These are phyloP conservation scores for Monomorium pharaonis DNA, from an alignment of 1,140 invertebrate genomes.

Conservation along the genomic window DNA sequence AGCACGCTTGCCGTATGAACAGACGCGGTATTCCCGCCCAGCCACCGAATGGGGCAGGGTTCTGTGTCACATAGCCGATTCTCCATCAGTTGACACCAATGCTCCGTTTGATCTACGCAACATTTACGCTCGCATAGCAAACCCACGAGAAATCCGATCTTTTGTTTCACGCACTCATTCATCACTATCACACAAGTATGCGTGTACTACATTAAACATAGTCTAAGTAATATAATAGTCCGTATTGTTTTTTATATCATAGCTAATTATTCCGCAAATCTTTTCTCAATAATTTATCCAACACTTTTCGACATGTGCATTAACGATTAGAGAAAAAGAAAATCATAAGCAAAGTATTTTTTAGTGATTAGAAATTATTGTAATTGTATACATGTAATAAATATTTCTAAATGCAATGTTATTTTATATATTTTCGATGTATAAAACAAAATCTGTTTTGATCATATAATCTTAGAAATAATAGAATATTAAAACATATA, in stretches of 20 bases:
- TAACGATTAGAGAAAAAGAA: not conserved
- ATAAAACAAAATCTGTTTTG: not conserved
- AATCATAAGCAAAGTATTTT: too few species aligned
- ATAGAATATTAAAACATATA: not conserved
- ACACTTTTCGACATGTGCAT: not conserved
- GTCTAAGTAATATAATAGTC: not conserved
- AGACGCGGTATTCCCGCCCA: conserved; percentile 90
- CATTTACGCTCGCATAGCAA: not conserved
- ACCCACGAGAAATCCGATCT: not conserved
- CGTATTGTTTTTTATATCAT: not conserved
- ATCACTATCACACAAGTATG: not conserved
- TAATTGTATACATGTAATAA: conserved; percentile 1
- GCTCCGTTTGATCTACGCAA: conserved; percentile 5
- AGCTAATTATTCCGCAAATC: not conserved
- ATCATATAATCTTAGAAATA: not conserved
- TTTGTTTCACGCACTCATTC: conserved; percentile 9
- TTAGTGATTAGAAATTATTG: not conserved
- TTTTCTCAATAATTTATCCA: not conserved
- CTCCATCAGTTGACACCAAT: not conserved
- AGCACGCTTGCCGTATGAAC: conserved; percentile 94
- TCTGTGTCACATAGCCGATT: conserved; percentile 83
- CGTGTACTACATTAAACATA: conserved; percentile 16
- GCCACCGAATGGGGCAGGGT: conserved; percentile 89
- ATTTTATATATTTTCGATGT: not conserved
- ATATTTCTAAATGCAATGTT: not conserved